Conservation (phyloP, 1,140 invertebrate species). For the Lysiphlebus fabarum region DNA sequence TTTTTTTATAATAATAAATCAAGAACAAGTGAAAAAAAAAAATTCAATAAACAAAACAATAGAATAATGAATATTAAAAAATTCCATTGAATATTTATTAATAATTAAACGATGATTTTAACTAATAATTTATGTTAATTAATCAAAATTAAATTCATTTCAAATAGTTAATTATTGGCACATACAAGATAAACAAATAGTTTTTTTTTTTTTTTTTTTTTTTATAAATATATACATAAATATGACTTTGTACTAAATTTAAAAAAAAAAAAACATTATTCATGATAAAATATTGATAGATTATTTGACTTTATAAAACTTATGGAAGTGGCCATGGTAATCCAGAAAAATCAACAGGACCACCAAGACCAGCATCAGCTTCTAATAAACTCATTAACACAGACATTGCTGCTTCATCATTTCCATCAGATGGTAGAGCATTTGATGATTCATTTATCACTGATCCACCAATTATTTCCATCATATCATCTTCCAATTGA, state of each 20-base stretch:
- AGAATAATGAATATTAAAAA: too few relatives aligned
- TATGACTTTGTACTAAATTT: background rate
- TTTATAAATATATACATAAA: conserved; percentile 2
- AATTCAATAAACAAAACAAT: too few relatives aligned
- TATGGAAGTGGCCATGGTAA: conserved; percentile 82
- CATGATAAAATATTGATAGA: background rate
- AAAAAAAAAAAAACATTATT: conserved; percentile 12
- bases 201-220: conserved; percentile 3
- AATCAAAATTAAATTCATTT: too few relatives aligned
- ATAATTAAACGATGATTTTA: too few relatives aligned
- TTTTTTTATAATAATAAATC: too few relatives aligned
- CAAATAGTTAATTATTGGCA: too few relatives aligned
- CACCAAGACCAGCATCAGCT: conserved; percentile 68
- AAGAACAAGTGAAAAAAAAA: too few relatives aligned
- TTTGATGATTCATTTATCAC: conserved; percentile 55
- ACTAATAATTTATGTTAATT: too few relatives aligned
- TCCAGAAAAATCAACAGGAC: conserved; percentile 83
- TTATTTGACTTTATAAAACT: background rate
- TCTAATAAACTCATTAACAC: conserved; percentile 89
- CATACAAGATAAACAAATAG: too few relatives aligned
- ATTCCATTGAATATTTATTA: too few relatives aligned
- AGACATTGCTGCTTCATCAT: conserved; percentile 88
- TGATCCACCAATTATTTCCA: conserved; percentile 61
- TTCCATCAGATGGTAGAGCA: conserved; percentile 64
- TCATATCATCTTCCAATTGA: conserved; percentile 57